Evolutionary conservation across 2,888 invertebrate genomes (phyloP).

Genomic region (Euplexia lucipara): DNA sequence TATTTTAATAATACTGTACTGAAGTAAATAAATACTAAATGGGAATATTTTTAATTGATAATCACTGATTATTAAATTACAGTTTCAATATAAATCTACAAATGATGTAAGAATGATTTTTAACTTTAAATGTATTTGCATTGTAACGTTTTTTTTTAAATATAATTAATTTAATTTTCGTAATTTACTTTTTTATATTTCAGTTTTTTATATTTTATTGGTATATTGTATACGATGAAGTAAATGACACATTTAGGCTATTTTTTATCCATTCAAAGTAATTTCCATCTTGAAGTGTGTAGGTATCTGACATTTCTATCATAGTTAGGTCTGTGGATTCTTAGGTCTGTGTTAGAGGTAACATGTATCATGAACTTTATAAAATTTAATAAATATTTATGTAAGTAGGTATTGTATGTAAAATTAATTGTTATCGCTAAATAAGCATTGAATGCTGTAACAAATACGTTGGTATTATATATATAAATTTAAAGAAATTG

Average conservation of each 20-base stretch:
- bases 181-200: background rate
- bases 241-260: background rate
- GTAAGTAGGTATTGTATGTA: slow-evolving; percentile 20
- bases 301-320: slow-evolving; percentile 9
- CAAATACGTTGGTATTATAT: slow-evolving; percentile 28
- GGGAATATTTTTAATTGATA: background rate
- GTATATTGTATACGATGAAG: slow-evolving; percentile 10
- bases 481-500: background rate
- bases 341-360: slow-evolving; percentile 40
- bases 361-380: slow-evolving; percentile 20
- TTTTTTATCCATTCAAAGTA: slow-evolving; percentile 1
- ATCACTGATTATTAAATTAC: background rate
- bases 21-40: no score
- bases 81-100: no score
- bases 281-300: background rate
- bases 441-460: slow-evolving; percentile 53
- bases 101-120: no score
- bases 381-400: slow-evolving; percentile 21
- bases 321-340: background rate
- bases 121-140: no score
- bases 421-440: slow-evolving; percentile 28
- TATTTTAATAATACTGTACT: background rate
- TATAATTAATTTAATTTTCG: background rate
- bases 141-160: background rate
- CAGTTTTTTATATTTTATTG: background rate